Evolutionary conservation across 2,888 invertebrate genomes (phyloP), one percentile per base, ranked within the genome.

Genomic region (Aethes cnicana): DNA sequence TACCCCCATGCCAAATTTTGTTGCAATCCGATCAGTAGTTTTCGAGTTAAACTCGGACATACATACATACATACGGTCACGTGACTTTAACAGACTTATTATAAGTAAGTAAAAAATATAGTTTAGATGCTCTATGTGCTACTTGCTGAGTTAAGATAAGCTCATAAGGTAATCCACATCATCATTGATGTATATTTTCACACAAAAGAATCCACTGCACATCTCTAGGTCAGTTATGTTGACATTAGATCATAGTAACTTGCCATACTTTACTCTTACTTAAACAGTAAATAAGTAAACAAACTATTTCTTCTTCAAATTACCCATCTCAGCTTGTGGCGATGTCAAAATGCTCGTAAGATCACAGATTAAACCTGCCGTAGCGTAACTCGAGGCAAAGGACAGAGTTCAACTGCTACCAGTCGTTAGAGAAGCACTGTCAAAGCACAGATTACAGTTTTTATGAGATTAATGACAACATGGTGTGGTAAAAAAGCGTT

Each of bases 391-490:
- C 23, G 41, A 4, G n/a, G 14, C n/a, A 28, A 42, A 18, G 28
- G 28, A 17, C 41, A 42, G n/a, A 42, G 41, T 28, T 42, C 28
- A 42, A 8, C 18, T n/a, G 41, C 41, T 42, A 42, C 41, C 16
- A 16, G 39, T 28, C 11, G 12, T 17, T 17, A 17, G 16, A 17
- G 16, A 11, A 26, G 28, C 41, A 42, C 28, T 42, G 26, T 11
- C 25, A 2, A 20, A 18, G 7, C 28, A 28, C 9, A 42, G 8
- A 28, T 20, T 42, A 7, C 11, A 11, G 26, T 42, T 28, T 37
- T 39, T 23, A 21, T 9, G 7, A 23, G 12, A 11, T n/a, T 4
- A 14, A 5, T 20, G 12, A 23, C 21, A 21, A 23, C 14, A 37
- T 37, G 20, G 21, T 21, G 9, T 20, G 8, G 2, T 12, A 23